These are phyloP conservation scores for Eulemur rubriventer DNA, from an alignment of 2,797 vertebrate species.

Conservation along the genomic window DNA sequence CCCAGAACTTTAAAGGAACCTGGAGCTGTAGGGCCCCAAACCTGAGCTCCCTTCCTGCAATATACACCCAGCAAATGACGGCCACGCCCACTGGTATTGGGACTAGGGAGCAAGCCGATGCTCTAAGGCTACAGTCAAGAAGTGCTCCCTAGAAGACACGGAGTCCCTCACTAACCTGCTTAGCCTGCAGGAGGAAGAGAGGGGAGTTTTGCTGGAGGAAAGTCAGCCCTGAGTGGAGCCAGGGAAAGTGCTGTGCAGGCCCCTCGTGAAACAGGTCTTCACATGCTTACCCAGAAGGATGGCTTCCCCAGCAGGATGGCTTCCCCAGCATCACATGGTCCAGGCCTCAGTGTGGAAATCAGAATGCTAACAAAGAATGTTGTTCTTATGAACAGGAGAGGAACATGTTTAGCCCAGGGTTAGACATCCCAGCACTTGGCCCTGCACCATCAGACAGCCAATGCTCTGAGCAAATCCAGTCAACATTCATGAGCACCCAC, in stretches of 20 bases:
- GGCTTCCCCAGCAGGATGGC: neutral
- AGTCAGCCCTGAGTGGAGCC: neutral
- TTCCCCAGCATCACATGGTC: neutral
- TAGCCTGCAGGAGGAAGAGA: neutral
- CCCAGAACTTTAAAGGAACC: neutral
- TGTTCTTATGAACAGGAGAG: neutral
- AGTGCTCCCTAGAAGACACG: neutral
- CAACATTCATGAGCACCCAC: neutral
- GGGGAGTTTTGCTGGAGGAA: neutral
- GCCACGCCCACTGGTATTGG: rapidly evolving
- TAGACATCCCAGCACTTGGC: neutral
- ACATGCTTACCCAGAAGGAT: neutral
- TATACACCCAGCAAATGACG: neutral
- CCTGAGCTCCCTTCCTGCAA: neutral
- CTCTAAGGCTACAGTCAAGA: neutral
- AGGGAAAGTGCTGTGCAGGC: neutral
- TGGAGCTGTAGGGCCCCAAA: neutral
- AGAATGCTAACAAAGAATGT: neutral
- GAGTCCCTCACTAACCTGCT: neutral
- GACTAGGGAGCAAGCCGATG: neutral
- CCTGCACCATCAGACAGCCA: neutral
- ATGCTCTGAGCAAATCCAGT: neutral
- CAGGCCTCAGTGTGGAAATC: neutral
- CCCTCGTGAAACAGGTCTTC: rapidly evolving
- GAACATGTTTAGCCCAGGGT: neutral